Evolutionary conservation across 1,140 invertebrate genomes (phyloP).

Genomic region (Nasonia giraulti): DNA sequence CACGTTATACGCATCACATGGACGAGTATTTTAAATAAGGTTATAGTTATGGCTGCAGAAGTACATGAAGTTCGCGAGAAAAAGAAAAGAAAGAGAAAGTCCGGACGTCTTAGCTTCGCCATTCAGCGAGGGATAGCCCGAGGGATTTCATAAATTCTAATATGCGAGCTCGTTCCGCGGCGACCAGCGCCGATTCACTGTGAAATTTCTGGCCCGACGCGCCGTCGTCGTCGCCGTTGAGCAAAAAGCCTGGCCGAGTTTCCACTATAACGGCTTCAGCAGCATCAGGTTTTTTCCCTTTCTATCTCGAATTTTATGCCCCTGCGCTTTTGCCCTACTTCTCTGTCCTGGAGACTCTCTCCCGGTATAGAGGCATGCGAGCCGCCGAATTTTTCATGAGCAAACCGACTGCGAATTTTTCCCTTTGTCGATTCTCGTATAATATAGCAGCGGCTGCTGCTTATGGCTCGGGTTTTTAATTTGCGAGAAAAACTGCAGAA

Average conservation of each 20-base stretch:
- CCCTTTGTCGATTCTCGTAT: background rate
- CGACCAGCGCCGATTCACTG: too few species aligned
- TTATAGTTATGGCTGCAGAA: too few species aligned
- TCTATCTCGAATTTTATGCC: background rate
- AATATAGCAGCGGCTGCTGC: background rate
- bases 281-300: background rate
- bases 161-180: background rate
- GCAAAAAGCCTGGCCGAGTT: background rate
- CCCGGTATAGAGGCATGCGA: background rate
- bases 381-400: background rate
- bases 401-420: background rate
- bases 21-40: too few species aligned
- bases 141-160: background rate
- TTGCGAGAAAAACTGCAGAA: background rate
- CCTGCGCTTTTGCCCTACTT: background rate
- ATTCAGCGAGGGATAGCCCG: background rate
- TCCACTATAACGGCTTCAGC: background rate
- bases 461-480: background rate
- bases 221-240: background rate
- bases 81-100: background rate
- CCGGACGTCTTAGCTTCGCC: background rate
- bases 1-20: too few species aligned
- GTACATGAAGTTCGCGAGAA: background rate
- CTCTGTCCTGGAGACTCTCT: background rate
- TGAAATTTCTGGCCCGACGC: background rate